Evolutionary conservation across 2,888 invertebrate species (phyloP).

Genomic region (Drosophila recens): DNA sequence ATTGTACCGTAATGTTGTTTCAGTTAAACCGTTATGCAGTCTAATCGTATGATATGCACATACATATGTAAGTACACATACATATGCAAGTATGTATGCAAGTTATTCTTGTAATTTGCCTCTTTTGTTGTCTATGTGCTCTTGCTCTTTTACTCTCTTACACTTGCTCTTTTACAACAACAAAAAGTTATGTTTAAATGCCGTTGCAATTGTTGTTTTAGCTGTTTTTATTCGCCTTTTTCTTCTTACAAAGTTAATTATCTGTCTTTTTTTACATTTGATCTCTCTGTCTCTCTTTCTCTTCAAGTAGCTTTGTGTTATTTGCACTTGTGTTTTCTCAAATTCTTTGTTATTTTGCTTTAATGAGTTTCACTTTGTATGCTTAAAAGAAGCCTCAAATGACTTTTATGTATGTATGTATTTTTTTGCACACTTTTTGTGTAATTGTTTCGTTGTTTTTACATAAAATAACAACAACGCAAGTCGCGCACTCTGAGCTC

Average conservation of each 20-base stretch:
- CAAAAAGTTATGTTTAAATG: constrained; percentile 33
- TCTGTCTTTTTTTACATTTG: constrained; percentile 30
- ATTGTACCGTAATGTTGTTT: constrained; percentile 33
- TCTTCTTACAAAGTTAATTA: constrained; percentile 44
- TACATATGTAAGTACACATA: constrained; percentile 1
- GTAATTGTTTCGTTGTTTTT: constrained; percentile 25
- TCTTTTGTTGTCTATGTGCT: constrained; percentile 8
- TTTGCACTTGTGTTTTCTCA: constrained; percentile 10
- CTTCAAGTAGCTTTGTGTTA: constrained; percentile 2
- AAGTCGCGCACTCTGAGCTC: constrained; percentile 5
- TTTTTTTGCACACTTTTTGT: constrained; percentile 33
- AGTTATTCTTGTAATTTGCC: constrained; percentile 14
- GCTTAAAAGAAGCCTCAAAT: constrained; percentile 18
- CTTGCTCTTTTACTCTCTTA: not conserved
- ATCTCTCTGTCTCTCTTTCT: constrained; percentile 4
- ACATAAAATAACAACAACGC: constrained; percentile 23
- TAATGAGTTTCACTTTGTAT: constrained; percentile 60
- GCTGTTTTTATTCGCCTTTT: constrained; percentile 16
- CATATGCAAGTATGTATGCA: constrained; percentile 15
- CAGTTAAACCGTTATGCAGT: constrained; percentile 34
- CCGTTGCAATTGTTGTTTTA: constrained; percentile 35
- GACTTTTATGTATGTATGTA: constrained; percentile 47
- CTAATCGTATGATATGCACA: constrained; percentile 44
- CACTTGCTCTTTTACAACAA: constrained; percentile 12
- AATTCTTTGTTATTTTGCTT: constrained; percentile 32